Base-by-base conservation (phyloP, 2,797 vertebrate genomes). In the Corythornis leucogaster region DNA sequence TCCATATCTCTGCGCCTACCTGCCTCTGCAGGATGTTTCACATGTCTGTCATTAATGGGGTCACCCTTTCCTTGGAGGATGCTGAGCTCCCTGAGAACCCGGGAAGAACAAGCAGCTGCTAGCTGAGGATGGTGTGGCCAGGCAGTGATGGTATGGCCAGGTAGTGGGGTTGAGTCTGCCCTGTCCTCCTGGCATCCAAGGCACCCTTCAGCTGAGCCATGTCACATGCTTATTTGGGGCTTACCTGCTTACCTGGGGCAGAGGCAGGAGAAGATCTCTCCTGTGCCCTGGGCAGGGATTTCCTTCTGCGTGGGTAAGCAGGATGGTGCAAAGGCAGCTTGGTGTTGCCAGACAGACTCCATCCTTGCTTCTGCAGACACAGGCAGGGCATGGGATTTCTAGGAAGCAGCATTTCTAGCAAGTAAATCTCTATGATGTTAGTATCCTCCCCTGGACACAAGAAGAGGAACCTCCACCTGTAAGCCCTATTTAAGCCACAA, bases 241-340 rank as follows among this genome's bases (percentile, higher is more conserved):
- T 77, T 35, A 48, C 48, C 38, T 24, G 17, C 69, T 4, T 66
- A 62, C 24, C 18, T 2, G 1, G 18, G 48, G n/a, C 26, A 35
- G 40, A 62, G 1, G 12, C 35, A 57, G 80, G 38, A 77, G 12
- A 8, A 2, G 16, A 5, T 18, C 25, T 53, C 62, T 85, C 57
- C 54, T 18, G 25, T 53, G 33, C 30, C 33, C 46, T 54, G 33
- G 8, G 26, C 25, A 68, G 59, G 10, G 63, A 33, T 68, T 75
- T 94, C n/a, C 42, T 85, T 85, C 68, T 30, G 12, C 1, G 0
- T 31, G 33, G 33, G 22, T 15, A 31, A 0, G 2, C 0, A 0
- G 11, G 42, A 66, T 0, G 0, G 12, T 26, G 35, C 31, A 62
- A 62, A 55, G 43, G 53, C 48, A 25, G 20, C 30, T 63, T 2